A percentile compares a stretch with the other conserved stretches of the same genome.
These are phyloP conservation scores for Allacma fusca DNA, from an alignment of 2,888 invertebrate species.

Conservation along the genomic window DNA sequence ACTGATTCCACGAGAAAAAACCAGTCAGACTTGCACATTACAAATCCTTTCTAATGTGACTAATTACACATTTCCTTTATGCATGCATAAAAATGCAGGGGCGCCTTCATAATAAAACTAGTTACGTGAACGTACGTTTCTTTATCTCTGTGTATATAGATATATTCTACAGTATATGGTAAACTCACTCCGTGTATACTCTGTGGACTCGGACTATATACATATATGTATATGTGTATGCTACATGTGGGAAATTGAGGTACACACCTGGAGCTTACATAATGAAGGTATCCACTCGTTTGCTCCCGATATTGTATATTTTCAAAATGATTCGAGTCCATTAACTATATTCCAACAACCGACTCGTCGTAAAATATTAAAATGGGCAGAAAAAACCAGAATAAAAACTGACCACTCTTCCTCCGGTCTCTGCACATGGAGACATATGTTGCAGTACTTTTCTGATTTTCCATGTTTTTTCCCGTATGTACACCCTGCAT, in stretches of 20 bases:
- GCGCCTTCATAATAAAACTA: constrained; percentile 5
- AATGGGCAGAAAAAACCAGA: background rate
- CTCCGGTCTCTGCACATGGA: too few relatives aligned
- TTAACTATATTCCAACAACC: constrained; percentile 9
- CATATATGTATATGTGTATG: too few relatives aligned
- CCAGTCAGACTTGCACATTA: constrained; percentile 60
- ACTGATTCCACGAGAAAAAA: constrained; percentile 50
- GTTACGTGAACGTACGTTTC: too few relatives aligned
- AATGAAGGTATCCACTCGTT: background rate
- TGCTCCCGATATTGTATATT: constrained; percentile 5
- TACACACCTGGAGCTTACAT: background rate
- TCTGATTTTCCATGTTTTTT: too few relatives aligned
- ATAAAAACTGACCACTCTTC: background rate
- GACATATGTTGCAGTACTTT: too few relatives aligned
- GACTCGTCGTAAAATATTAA: background rate
- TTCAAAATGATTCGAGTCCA: background rate
- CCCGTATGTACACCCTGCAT: too few relatives aligned
- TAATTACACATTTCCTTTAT: constrained; percentile 60
- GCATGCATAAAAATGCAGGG: constrained; percentile 40
- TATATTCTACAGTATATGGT: too few relatives aligned
- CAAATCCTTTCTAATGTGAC: constrained; percentile 60
- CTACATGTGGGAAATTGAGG: too few relatives aligned
- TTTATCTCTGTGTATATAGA: too few relatives aligned
- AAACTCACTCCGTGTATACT: too few relatives aligned
- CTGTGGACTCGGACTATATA: too few relatives aligned